Evolutionary conservation across 2,888 invertebrate species (phyloP), one percentile per base, ranked within the genome.

Genomic region (Acanthacorydalis orientalis): DNA sequence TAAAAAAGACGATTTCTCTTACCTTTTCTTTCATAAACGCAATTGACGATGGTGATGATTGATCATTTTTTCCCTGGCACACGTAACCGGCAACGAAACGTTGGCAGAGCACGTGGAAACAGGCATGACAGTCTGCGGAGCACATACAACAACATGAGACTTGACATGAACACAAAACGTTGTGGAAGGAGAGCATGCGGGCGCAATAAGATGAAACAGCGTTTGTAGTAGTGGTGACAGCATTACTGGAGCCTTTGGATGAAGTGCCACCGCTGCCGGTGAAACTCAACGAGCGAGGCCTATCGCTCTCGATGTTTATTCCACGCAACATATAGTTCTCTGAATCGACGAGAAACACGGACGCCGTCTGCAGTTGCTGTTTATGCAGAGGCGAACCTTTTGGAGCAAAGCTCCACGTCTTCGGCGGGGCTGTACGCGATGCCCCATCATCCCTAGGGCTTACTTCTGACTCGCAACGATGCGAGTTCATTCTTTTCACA

Each of bases 61-160:
- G 59, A 55, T 59, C 60, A 54, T 58, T 55, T 53, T 55, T 64
- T 59, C 64, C 67, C 60, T 65, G 66, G 60, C 68, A 68, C 51
- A 57, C 55, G 56, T 65, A 62, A 49, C 61, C 61, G 53, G 60
- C 56, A 52, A 64, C 60, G 56, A 64, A 65, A 34, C 66, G 62
- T 51, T 65, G 62, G 65, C 77, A 77, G 57, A 72, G 69, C 59
- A 68, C 67, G 66, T 77, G 76, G 68, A 75, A 75, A 65, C 77
- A 77, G 59, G 72, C 70, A 63, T 75, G 73, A 64, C 78, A 77
- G 65, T 77, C 78, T 74, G 71, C 60, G 57, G 74, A 70, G 64
- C 76, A 76, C 68, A 72, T 72, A 66, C 75, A 75, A 64, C 75
- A 75, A 67, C 75, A 75, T 50, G 67, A 63, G 55, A 63, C 57